A percentile compares a stretch with the other conserved stretches of the same genome.
Evolutionary conservation across 2,797 vertebrate species (phyloP).

Genomic region (Enteromius paludinosus): DNA sequence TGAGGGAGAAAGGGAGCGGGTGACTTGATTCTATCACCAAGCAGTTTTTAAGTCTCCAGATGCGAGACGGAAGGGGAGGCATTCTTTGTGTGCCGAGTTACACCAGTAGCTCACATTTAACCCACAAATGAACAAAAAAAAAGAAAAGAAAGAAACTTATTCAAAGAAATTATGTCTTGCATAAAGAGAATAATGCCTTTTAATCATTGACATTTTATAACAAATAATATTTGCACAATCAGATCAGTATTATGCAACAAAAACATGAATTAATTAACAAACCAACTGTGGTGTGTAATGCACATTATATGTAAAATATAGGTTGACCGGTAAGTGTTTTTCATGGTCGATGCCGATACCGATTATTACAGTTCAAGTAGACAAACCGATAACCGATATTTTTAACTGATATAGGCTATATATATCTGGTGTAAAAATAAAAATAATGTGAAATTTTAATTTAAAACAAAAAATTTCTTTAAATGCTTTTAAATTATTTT

Average conservation of each 20-base stretch:
- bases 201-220: not conserved
- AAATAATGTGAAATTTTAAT: not conserved
- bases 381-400: not conserved
- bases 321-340: not conserved
- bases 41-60: constrained; percentile 38
- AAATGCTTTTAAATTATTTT: not conserved
- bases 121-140: not conserved
- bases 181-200: not conserved
- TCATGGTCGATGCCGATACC: not conserved
- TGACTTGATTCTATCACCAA: constrained; percentile 11
- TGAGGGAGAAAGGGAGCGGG: constrained; percentile 27
- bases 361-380: not conserved
- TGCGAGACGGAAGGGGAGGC: not conserved
- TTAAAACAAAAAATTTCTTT: not conserved
- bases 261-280: not conserved
- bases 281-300: not conserved
- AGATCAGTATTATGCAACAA: not conserved
- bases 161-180: not conserved
- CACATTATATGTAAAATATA: not conserved
- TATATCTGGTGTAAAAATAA: not conserved
- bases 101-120: not conserved
- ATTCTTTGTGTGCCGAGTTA: not conserved
- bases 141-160: not conserved
- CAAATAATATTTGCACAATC: not conserved
- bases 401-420: not conserved